Conservation (phyloP, 2,113 vertebrate species). For the Cygnus atratus region DNA sequence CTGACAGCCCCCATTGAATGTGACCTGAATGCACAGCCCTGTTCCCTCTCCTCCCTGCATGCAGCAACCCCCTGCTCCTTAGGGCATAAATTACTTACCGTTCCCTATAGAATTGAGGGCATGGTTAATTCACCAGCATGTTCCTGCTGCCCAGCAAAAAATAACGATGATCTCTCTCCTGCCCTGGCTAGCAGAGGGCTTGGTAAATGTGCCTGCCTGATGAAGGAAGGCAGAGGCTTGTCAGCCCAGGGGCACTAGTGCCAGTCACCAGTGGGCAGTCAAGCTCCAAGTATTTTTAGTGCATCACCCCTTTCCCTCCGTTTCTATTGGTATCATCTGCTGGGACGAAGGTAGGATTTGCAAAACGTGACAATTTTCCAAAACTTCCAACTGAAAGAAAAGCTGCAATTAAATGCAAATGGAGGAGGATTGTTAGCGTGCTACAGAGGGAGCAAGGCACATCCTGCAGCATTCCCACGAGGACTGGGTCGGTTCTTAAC, state of each 20-base stretch:
- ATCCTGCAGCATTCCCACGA: background rate
- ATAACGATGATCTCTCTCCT: background rate
- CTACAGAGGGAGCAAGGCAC: background rate
- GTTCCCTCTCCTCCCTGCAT: background rate
- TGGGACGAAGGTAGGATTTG: background rate
- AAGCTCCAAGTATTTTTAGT: background rate
- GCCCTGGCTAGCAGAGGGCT: background rate
- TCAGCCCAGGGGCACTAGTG: background rate
- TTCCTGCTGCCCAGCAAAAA: slow-evolving; percentile 26
- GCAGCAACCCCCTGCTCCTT: slow-evolving; percentile 6
- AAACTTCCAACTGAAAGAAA: background rate
- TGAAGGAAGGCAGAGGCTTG: background rate
- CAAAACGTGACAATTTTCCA: background rate
- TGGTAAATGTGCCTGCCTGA: background rate
- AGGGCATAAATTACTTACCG: slow-evolving; percentile 14
- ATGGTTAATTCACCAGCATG: slow-evolving; percentile 9
- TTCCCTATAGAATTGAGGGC: slow-evolving; percentile 13
- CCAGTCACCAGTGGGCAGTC: background rate
- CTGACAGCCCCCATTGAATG: slow-evolving; percentile 32
- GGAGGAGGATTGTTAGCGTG: background rate
- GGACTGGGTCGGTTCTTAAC: background rate
- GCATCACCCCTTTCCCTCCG: background rate
- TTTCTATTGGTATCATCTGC: background rate
- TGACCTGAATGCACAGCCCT: slow-evolving; percentile 19
- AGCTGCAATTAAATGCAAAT: background rate